Base-by-base conservation (phyloP, 2,797 vertebrate species). In the Alcedo atthis region DNA sequence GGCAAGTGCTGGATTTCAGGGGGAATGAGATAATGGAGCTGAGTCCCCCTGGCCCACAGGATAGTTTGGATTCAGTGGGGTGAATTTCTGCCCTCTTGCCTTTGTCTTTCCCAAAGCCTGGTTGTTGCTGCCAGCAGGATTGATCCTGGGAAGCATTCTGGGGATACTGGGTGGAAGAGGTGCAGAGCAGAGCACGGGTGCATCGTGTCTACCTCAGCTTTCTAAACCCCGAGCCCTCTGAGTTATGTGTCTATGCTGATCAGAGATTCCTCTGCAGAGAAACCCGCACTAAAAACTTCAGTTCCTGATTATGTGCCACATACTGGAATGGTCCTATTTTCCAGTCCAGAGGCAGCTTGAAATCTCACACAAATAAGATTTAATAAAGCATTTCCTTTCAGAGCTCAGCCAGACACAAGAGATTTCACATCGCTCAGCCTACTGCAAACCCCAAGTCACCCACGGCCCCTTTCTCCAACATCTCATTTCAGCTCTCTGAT, bases 301-400 rank as follows among this genome's bases (percentile, higher is more conserved):
- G 73, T 37, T 87, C 46, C 90, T 92, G 88, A 77, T 93, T 66
- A 71, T 70, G 53, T 78, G 76, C 90, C 66, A 73, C 51, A 64
- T 48, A 86, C 85, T 85, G 84, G 84, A 94, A 93, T 87, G 86
- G 93, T 81, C 81, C 90, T 76, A 89, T 94, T 95, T 94, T 92
- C 94, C 88, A 94, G 81, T 91, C 69, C 90, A 94, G 91, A 94
- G 91, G 86, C 88, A 92, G 79, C 73, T 85, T 83, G 93, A 95
- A 93, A 93, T 94, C 86, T 90, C 84, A 85, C 66, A 93, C 88
- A 85, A 94, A 89, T 76, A 89, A 93, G 92, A 96, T 94, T 96
- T 96, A 91, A 95, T 94, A 96, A 96, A 92, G 90, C 76, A 66
- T 95, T 96, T 95, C 88, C 84, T 96, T 93, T 93, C 84, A 87